These are phyloP conservation scores for Kryptolebias ocellatus DNA, from an alignment of 2,797 vertebrate species.

Conservation along the genomic window DNA sequence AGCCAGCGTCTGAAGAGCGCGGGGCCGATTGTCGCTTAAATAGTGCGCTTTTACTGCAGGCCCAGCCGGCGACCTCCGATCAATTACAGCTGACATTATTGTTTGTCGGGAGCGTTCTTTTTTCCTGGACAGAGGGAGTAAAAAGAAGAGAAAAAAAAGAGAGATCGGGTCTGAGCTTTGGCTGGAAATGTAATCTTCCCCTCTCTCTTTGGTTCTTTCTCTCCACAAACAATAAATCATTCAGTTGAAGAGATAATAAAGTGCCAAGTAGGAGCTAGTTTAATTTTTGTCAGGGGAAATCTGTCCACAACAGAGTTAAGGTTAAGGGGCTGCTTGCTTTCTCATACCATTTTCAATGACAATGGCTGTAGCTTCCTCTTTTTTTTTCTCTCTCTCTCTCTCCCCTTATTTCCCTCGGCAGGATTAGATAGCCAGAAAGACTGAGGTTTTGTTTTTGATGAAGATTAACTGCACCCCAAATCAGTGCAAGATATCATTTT, in stretches of 20 bases:
- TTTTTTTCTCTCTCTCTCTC: slow-evolving; percentile 40
- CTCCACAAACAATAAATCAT: slow-evolving; percentile 91
- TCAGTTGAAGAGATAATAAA: slow-evolving; percentile 92
- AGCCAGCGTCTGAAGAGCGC: slow-evolving; percentile 85
- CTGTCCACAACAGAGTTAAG: slow-evolving; percentile 81
- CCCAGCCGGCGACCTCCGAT: slow-evolving; percentile 83
- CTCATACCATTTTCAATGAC: slow-evolving; percentile 66
- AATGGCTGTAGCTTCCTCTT: slow-evolving; percentile 59
- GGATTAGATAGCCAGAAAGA: slow-evolving; percentile 53
- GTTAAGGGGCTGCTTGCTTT: slow-evolving; percentile 59
- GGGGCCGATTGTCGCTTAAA: slow-evolving; percentile 88
- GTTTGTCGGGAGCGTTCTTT: slow-evolving; percentile 78
- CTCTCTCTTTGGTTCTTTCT: slow-evolving; percentile 83
- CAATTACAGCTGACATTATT: slow-evolving; percentile 86
- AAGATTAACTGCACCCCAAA: slow-evolving; percentile 73
- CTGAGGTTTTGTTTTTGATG: slow-evolving; percentile 58
- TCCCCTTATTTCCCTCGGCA: slow-evolving; percentile 55
- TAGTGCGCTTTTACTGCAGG: slow-evolving; percentile 86
- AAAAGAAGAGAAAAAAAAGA: slow-evolving; percentile 47
- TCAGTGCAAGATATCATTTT: slow-evolving; percentile 69
- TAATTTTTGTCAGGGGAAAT: slow-evolving; percentile 91
- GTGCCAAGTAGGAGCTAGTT: slow-evolving; percentile 86
- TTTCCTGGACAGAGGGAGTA: slow-evolving; percentile 74
- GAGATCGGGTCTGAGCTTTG: slow-evolving; percentile 78
- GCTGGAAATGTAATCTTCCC: slow-evolving; percentile 89